These are phyloP conservation scores for Elysia crispata DNA, from an alignment of 2,888 invertebrate genomes.

Conservation along the genomic window DNA sequence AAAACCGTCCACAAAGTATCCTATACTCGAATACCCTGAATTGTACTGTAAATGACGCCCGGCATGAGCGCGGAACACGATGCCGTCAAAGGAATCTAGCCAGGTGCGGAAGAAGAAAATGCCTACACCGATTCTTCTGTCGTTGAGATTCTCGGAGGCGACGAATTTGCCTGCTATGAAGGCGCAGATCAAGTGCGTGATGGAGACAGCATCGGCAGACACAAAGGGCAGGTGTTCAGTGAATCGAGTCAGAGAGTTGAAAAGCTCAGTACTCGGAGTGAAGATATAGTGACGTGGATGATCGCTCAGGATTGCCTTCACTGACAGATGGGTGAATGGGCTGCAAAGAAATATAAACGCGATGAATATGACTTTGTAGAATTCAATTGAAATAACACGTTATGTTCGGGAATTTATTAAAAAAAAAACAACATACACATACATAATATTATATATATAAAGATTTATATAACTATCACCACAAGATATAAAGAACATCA, in stretches of 20 bases:
- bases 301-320: slow-evolving; percentile 89
- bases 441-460: too few relatives aligned
- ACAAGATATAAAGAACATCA: too few relatives aligned
- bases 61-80: slow-evolving; percentile 86
- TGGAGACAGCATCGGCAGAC: slow-evolving; percentile 90
- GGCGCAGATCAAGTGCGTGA: slow-evolving; percentile 87
- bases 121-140: slow-evolving; percentile 85
- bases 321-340: slow-evolving; percentile 81
- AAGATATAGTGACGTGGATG: slow-evolving; percentile 90
- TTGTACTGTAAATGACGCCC: slow-evolving; percentile 51
- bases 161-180: slow-evolving; percentile 86
- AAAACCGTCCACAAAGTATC: slow-evolving; percentile 47
- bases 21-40: slow-evolving; percentile 41
- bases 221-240: slow-evolving; percentile 77
- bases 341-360: slow-evolving; percentile 40
- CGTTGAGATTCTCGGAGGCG: slow-evolving; percentile 85
- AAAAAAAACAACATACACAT: too few relatives aligned
- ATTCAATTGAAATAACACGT: too few relatives aligned
- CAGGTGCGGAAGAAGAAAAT: slow-evolving; percentile 89
- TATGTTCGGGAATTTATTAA: too few relatives aligned
- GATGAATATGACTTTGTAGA: too few relatives aligned
- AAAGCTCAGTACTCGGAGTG: slow-evolving; percentile 86
- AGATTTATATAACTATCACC: too few relatives aligned
- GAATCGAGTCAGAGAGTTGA: slow-evolving; percentile 83
- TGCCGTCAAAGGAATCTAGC: slow-evolving; percentile 91